These are phyloP conservation scores for Acronicta psi DNA, from an alignment of 2,888 invertebrate species.

Conservation along the genomic window DNA sequence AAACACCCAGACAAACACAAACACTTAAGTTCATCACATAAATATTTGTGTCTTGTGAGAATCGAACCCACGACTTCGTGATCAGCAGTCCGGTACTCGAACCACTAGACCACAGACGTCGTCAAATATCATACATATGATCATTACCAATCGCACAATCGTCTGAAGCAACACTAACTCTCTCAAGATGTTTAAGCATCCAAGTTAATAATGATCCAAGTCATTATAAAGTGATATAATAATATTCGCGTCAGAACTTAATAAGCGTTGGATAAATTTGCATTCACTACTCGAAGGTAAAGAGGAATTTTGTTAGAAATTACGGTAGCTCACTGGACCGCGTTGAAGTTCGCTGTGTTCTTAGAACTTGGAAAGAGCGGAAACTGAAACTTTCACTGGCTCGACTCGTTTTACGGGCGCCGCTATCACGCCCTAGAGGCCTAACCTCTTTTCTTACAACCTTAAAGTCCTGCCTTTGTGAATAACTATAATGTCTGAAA, in stretches of 20 bases:
- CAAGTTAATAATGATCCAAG: constrained; percentile 21
- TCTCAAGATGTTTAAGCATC: constrained; percentile 4
- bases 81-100: too few species aligned
- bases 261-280: constrained; percentile 42
- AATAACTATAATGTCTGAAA: constrained; percentile 33
- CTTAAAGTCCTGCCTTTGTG: constrained; percentile 54
- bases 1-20: too few species aligned
- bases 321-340: constrained; percentile 63
- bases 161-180: neutral
- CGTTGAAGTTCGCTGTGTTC: constrained; percentile 66
- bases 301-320: constrained; percentile 47
- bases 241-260: constrained; percentile 26
- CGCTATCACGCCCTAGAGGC: constrained; percentile 77
- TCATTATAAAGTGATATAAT: constrained; percentile 40
- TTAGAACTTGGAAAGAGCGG: constrained; percentile 65
- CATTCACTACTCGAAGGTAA: constrained; percentile 40
- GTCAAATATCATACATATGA: too few species aligned
- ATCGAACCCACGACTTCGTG: too few species aligned
- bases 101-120: too few species aligned
- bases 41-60: too few species aligned
- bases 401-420: constrained; percentile 74
- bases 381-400: constrained; percentile 72
- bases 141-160: constrained; percentile 3
- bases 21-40: too few species aligned
- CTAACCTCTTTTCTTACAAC: constrained; percentile 71